Evolutionary conservation across 2,113 vertebrate species (phyloP).

Genomic region (Lophotis ruficrista): DNA sequence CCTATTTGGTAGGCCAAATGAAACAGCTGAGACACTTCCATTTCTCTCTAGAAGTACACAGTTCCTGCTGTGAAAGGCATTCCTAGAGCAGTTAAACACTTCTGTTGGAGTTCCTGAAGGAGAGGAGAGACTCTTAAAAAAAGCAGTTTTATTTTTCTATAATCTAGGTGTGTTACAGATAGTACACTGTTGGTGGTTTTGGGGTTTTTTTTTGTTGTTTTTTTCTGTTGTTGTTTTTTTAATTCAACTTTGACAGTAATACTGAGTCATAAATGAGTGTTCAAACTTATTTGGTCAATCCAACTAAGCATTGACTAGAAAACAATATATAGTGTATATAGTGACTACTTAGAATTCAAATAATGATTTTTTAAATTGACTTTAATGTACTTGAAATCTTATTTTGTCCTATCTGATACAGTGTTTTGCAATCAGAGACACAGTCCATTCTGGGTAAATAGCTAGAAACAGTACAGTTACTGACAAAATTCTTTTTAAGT

Average conservation of each 20-base stretch:
- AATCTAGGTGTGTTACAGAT: background rate
- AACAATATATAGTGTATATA: conserved; percentile 6
- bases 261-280: background rate
- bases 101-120: background rate
- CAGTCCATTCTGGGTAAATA: background rate
- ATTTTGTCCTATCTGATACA: background rate
- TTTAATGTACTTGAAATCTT: conserved; percentile 21
- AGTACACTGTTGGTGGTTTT: background rate
- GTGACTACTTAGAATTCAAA: conserved; percentile 9
- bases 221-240: background rate
- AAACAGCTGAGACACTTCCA: background rate
- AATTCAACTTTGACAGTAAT: background rate
- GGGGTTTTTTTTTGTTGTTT: too few species aligned
- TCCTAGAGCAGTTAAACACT: conserved; percentile 21
- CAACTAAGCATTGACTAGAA: background rate
- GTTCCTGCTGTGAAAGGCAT: conserved; percentile 18
- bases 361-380: background rate
- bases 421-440: background rate
- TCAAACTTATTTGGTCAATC: conserved; percentile 33
- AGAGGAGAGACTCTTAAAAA: background rate
- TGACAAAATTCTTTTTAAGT: background rate
- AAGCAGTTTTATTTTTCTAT: conserved; percentile 43
- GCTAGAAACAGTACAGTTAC: background rate
- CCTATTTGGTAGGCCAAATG: background rate
- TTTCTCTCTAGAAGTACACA: conserved; percentile 2